These are phyloP conservation scores for Pterocles orientalis DNA, from an alignment of 2,113 vertebrate genomes.

Conservation along the genomic window DNA sequence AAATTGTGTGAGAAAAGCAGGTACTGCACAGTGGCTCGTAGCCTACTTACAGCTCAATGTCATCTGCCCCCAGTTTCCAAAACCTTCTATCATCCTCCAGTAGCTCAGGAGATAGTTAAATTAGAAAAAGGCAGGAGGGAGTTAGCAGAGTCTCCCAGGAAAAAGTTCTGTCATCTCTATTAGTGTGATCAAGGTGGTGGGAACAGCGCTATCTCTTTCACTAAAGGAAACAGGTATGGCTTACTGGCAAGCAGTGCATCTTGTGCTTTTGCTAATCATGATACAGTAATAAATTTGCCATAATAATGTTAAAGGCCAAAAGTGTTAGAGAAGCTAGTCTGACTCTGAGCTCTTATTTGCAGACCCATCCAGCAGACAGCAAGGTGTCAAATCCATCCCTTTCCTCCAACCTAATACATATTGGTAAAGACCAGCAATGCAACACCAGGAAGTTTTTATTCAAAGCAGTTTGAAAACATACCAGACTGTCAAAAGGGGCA, in stretches of 20 bases:
- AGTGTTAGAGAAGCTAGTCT: not conserved
- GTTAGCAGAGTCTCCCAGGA: not conserved
- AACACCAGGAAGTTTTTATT: not conserved
- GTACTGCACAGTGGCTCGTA: not conserved
- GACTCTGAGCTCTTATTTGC: not conserved
- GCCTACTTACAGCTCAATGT: not conserved
- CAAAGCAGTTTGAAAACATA: not conserved
- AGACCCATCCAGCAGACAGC: not conserved
- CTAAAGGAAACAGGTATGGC: not conserved
- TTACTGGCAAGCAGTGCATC: not conserved
- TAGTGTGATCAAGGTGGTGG: not conserved
- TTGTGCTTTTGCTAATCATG: not conserved
- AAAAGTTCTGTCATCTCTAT: not conserved
- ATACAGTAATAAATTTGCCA: not conserved
- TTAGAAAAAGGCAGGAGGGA: not conserved
- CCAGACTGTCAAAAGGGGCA: not conserved
- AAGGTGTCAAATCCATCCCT: accelerated
- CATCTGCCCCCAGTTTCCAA: not conserved
- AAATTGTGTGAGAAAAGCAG: not conserved
- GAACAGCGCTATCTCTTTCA: not conserved
- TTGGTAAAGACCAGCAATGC: not conserved
- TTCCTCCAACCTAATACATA: not conserved
- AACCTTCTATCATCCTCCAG: not conserved
- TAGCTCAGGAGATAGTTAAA: not conserved
- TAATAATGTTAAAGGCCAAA: not conserved